Evolutionary conservation across 2,797 vertebrate genomes (phyloP).

Genomic region (Poliocrania exsul): DNA sequence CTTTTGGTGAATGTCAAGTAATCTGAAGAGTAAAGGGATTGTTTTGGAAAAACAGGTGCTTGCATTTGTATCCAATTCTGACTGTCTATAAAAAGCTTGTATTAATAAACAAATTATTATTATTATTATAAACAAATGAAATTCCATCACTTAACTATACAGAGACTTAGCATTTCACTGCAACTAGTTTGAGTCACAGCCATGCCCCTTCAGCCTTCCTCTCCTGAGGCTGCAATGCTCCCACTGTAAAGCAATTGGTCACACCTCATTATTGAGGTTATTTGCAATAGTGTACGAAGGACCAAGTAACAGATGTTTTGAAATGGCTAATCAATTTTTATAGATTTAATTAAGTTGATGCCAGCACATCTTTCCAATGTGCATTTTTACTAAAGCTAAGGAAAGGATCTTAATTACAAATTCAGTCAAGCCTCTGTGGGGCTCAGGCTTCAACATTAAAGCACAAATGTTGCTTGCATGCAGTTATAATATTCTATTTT

Average conservation of each 20-base stretch:
- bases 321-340: conserved; percentile 36
- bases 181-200: background rate
- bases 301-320: conserved; percentile 34
- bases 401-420: background rate
- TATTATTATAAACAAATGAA: background rate
- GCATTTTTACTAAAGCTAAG: background rate
- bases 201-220: background rate
- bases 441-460: background rate
- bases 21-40: background rate
- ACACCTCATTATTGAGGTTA: conserved; percentile 31
- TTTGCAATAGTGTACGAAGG: background rate
- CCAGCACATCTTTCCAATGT: background rate
- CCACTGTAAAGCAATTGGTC: background rate
- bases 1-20: background rate
- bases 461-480: background rate
- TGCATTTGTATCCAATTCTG: background rate
- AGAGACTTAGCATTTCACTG: background rate
- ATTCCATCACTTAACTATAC: background rate
- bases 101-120: background rate
- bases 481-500: background rate
- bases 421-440: background rate
- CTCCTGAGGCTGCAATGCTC: background rate
- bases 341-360: conserved; percentile 9
- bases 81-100: background rate
- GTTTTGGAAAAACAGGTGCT: background rate